Evolutionary conservation across 1,140 invertebrate genomes (phyloP), one percentile per base, ranked within the genome.

Genomic region (Drosophila saltans): DNA sequence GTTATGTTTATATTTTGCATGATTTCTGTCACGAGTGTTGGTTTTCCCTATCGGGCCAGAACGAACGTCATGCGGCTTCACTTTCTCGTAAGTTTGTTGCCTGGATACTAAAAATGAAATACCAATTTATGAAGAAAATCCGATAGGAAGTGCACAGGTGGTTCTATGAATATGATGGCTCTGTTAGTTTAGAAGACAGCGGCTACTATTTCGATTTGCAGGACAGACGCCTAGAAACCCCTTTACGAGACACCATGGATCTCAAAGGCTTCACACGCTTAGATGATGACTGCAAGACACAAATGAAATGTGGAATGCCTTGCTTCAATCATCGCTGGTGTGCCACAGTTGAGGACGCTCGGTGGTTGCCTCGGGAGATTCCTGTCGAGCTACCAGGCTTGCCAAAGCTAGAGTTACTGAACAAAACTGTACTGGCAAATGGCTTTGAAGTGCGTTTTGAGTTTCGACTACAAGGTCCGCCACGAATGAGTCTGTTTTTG

Each of bases 201-300:
- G 96, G 96, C 28, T 95, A 95, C 74, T 96, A 96, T 95, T 93
- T 96, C 72, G 94, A 95, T 8, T 93, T 96, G 76, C 94, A 96
- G 90, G 96, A 97, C 83, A 94, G 95, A 79, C 94, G 95, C 72
- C 94, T 94, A 86, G 94, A 94, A 45, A 81, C 94, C 41, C 94
- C 94, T 11, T 92, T 96, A 39, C 92, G 93, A 62, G 86, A 82
- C 10, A 75, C 41, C 6, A 68, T 91, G n/a, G 73, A 91, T 57
- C 56, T 93, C 6, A 92, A 94, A 57, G 93, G 95, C 33, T 93
- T 95, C 48, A 93, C 92, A 41, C 74, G 91, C 28, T 92, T 95
- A 16, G 89, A 93, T 10, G 92, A 94, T 75, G 93, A 95, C 48
- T 96, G 96, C 84, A 84, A 94, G 30, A 93, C 93, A 48, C 93